Conservation (phyloP, 2,113 vertebrate genomes). For the Scortum barcoo region DNA sequence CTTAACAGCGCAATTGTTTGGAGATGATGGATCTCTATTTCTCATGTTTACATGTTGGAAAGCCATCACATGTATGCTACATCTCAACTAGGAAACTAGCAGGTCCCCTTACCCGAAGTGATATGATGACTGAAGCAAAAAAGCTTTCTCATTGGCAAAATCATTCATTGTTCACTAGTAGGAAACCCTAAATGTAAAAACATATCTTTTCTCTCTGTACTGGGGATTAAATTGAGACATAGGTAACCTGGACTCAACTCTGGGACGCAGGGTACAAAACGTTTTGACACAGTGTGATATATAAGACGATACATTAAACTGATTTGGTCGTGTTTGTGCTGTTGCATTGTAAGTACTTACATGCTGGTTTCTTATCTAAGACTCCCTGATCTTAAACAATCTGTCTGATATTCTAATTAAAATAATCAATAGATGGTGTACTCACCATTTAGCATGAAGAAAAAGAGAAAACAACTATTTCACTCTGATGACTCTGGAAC, state of each 20-base stretch:
- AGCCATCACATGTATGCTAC: not conserved
- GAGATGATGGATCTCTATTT: too few relatives aligned
- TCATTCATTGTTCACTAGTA: too few relatives aligned
- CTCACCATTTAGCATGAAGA: not conserved
- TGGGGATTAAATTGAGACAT: not conserved
- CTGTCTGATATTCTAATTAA: constrained; percentile 45
- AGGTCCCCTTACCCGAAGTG: too few relatives aligned
- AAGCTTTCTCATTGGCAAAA: too few relatives aligned
- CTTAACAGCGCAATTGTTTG: too few relatives aligned
- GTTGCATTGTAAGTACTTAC: not conserved
- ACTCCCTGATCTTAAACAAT: too few relatives aligned
- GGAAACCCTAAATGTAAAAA: not conserved
- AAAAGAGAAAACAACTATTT: not conserved
- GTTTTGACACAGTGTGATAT: not conserved
- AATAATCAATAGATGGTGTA: constrained; percentile 3
- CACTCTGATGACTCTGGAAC: not conserved
- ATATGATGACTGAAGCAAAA: too few relatives aligned
- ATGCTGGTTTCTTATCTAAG: not conserved
- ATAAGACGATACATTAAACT: not conserved
- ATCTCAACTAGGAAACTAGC: not conserved
- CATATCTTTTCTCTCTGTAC: not conserved
- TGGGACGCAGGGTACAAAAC: not conserved
- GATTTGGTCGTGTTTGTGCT: not conserved
- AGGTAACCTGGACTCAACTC: not conserved
- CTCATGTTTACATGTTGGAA: not conserved